These are phyloP conservation scores for Plumapathes pennacea DNA, from an alignment of 92 coral and sea anemone genomes.

Conservation along the genomic window DNA sequence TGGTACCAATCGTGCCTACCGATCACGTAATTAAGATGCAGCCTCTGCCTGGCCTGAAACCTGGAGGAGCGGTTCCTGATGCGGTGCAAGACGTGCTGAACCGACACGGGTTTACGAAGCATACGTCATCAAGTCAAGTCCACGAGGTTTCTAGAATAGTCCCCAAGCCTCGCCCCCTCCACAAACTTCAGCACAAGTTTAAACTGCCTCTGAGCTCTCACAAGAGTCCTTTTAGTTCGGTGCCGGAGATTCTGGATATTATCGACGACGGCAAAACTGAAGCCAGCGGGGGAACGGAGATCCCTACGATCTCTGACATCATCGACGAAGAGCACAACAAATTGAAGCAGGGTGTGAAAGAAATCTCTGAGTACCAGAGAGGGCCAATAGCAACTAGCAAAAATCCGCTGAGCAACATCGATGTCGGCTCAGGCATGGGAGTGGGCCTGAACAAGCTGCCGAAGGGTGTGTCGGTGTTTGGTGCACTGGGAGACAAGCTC, in stretches of 20 bases:
- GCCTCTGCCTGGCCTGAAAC: too few species aligned
- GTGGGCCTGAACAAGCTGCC: conserved; percentile 79
- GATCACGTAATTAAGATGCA: too few species aligned
- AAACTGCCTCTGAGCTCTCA: not conserved
- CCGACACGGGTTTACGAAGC: conserved; percentile 41
- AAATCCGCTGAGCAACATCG: conserved; percentile 77
- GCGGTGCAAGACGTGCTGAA: conserved; percentile 15
- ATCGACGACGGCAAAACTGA: conserved; percentile 65
- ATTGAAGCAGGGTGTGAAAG: conserved; percentile 28
- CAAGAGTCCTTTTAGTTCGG: conserved; percentile 8
- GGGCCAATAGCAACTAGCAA: conserved; percentile 99
- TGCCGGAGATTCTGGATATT: conserved; percentile 84
- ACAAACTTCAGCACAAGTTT: conserved; percentile 18
- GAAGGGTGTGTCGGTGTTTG: conserved; percentile 83
- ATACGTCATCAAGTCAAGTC: conserved; percentile 45
- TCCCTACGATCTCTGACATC: conserved; percentile 92
- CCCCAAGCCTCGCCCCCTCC: conserved; percentile 9
- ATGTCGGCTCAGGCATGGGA: conserved; percentile 97
- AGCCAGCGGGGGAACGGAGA: conserved; percentile 70
- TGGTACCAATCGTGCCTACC: too few species aligned
- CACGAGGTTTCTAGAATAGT: conserved; percentile 45
- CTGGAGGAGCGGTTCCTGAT: too few species aligned
- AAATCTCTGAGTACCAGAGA: conserved; percentile 43
- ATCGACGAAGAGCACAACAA: conserved; percentile 88
- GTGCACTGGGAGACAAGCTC: conserved; percentile 75